Base-by-base conservation (phyloP, 2,797 vertebrate species). In the Lepidocolaptes lacrymiger region DNA sequence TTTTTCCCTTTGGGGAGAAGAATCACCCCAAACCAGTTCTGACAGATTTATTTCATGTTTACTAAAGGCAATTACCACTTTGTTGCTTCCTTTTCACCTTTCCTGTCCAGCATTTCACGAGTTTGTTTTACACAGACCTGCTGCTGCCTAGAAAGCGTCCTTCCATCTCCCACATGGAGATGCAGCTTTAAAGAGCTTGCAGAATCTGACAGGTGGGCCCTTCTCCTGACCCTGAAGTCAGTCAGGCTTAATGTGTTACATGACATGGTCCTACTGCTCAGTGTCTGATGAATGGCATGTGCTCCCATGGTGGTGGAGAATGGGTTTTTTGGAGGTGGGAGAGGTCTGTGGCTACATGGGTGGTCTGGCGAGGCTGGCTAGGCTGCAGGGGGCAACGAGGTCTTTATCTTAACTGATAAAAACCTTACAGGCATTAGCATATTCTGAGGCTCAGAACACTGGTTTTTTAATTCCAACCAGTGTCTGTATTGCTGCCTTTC, bases 351-450 rank as follows among this genome's bases (percentile, higher is more conserved):
- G 18, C 93, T 75, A 9, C 39, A 3, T 92, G 95, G 95, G 95
- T 97, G 95, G 93, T 93, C 96, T 89, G 61, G 61, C 0, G 4
- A 64, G 81, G 54, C 83, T 83, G 69, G 28, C 64, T 87, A 67
- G 88, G 80, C 75, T 5, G 0, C 84, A 63, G 67, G 24, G 85
- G 81, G 80, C 86, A 95, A 51, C 0, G 2, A 39, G 59, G 80
- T 86, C 95, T 95, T 96, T 95, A 95, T 95, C 90, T 95, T 43
- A 89, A 71, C 44, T 89, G 92, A 93, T 95, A 94, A 93, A 76
- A 93, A 78, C 80, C 83, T 91, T 21, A 30, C 67, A 87, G 69
- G 5, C 59, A 82, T 93, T 95, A 94, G 84, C 88, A 90, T 93
- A 86, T 56, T 66, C 30, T 28, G 36, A 88, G 56, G 18, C 48